These are phyloP conservation scores for Lophius piscatorius DNA, from an alignment of 2,113 vertebrate genomes.

Conservation along the genomic window DNA sequence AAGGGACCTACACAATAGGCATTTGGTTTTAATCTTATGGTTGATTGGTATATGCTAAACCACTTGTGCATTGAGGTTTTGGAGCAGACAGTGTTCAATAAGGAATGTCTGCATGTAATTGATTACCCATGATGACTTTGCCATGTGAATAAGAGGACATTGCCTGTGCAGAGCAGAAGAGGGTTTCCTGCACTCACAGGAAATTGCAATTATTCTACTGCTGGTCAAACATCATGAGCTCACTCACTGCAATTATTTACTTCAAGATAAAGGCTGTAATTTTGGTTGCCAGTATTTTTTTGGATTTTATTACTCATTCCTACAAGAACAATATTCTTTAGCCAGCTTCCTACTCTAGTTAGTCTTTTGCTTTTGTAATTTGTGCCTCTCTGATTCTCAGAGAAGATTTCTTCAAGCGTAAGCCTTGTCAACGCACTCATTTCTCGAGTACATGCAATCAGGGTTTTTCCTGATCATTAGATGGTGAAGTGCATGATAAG, in stretches of 20 bases:
- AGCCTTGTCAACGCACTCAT: neutral
- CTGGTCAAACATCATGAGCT: conserved; percentile 24
- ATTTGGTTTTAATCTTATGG: too few relatives aligned
- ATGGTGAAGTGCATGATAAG: conserved; percentile 5
- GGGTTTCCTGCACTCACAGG: conserved; percentile 42
- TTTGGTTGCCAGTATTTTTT: conserved; percentile 4
- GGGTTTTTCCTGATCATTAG: neutral
- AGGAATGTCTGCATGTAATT: conserved; percentile 65
- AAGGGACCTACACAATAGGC: too few relatives aligned
- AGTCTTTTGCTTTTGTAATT: neutral
- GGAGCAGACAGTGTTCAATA: conserved; percentile 62
- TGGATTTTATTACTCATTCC: conserved; percentile 29
- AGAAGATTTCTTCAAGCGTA: neutral
- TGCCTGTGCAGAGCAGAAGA: conserved; percentile 4
- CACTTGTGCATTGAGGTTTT: conserved; percentile 15
- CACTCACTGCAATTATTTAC: conserved; percentile 1
- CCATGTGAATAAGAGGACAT: conserved; percentile 35
- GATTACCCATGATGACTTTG: conserved; percentile 59
- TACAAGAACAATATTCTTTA: conserved; percentile 7
- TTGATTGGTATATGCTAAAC: too few relatives aligned
- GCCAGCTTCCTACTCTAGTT: conserved; percentile 18
- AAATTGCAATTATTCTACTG: conserved; percentile 42
- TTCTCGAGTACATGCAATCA: neutral
- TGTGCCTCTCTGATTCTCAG: neutral
- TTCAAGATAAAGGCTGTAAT: conserved; percentile 5